Base-by-base conservation (phyloP, 2,113 vertebrate genomes). In the Gyps fulvus region DNA sequence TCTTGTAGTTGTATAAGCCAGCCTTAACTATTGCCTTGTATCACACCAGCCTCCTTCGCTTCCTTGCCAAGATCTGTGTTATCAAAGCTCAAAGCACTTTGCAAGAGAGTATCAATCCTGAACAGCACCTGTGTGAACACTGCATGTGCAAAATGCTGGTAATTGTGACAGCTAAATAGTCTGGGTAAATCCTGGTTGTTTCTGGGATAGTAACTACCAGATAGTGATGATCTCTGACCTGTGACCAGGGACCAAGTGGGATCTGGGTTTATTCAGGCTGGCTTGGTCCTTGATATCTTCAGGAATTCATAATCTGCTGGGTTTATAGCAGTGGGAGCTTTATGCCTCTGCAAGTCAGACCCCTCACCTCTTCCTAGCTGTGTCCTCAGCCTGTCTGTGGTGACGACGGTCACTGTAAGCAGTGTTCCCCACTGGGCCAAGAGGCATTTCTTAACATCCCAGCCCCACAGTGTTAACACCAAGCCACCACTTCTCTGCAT, bases 81-180 rank as follows among this genome's bases (percentile, higher is more conserved):
- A 15, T 9, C 47, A 14, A 52, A 67, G 43, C 34, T 43, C 49
- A 36, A 22, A 81, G 61, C 25, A 7, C 52, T 38, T 57, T 14
- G 38, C 26, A 18, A 2, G 27, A 67, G 52, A 34, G 36, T 4
- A 5, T 47, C 59, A 3, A 29, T 21, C 38, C 67, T 22, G 38
- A 45, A 16, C 6, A 2, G 52, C 50, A 21, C 21, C 29, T 1
- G 0, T 4, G 76, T 10, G 58, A 55, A 3, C 19, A 1, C 19
- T 11, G n/a, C 10, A 1, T 0, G 22, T 23, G 54, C 36, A 9
- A 40, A 38, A 29, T 4, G 47, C 69, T 15, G 27, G 45, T 17
- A 8, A 8, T 4, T 38, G 59, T 17, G 43, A 4, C 29, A 4
- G 42, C n/a, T 31, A 4, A 9, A 7, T 1, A 31, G 26, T 4